phyloP scores from a whole-genome alignment of 2,888 invertebrate species.

The Lissonota sp. region DNA sequence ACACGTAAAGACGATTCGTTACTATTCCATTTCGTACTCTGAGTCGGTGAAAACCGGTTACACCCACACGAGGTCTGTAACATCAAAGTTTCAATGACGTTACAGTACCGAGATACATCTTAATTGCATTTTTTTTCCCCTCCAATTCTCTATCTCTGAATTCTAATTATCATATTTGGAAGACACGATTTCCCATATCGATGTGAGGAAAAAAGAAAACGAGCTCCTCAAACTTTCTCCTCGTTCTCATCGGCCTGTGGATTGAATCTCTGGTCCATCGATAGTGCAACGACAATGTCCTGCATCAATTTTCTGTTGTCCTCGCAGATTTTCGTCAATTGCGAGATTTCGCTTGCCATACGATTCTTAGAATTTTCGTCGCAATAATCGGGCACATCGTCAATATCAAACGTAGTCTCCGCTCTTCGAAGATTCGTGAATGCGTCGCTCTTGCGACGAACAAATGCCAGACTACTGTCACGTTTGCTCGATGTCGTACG shows the following conservation, averaged over 20 bases:
- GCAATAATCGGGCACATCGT: constrained; percentile 63
- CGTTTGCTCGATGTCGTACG: constrained; percentile 71
- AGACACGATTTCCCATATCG: background rate
- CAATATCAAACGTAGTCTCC: constrained; percentile 37
- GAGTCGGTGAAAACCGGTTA: constrained; percentile 45
- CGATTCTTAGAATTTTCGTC: constrained; percentile 65
- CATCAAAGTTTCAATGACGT: constrained; percentile 17
- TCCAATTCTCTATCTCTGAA: background rate
- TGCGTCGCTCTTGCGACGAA: constrained; percentile 71
- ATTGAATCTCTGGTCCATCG: constrained; percentile 64
- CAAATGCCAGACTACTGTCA: constrained; percentile 71
- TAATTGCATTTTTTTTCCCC: too few relatives aligned
- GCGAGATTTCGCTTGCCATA: constrained; percentile 74
- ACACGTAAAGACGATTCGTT: constrained; percentile 42
- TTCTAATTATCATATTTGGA: background rate
- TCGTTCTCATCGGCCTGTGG: constrained; percentile 48
- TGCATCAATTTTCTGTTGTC: constrained; percentile 77
- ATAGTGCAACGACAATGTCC: constrained; percentile 72
- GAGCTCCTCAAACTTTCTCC: constrained; percentile 32
- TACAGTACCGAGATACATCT: background rate
- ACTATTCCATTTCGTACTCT: constrained; percentile 15
- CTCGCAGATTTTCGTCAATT: constrained; percentile 77
- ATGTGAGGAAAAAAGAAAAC: background rate
- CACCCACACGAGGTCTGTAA: constrained; percentile 4
- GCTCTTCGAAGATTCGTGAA: constrained; percentile 67